phyloP scores from a whole-genome alignment of 2,113 vertebrate genomes.

The Anser cygnoides region DNA sequence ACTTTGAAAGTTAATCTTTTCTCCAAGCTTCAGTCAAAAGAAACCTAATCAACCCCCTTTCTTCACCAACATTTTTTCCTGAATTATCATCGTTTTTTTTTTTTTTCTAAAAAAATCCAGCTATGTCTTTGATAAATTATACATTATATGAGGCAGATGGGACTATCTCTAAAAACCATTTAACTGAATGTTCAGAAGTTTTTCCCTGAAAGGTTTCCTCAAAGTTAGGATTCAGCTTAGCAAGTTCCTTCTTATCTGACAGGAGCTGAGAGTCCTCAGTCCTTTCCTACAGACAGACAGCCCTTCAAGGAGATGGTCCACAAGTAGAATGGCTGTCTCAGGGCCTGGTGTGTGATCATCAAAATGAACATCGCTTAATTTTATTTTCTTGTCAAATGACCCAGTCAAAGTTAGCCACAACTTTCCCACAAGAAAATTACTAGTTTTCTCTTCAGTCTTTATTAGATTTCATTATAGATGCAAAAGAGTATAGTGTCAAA shows the following conservation, averaged over 20 bases:
- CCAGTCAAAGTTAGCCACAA: neutral
- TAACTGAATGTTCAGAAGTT: neutral
- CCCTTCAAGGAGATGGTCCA: neutral
- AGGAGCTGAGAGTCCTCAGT: neutral
- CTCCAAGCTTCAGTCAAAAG: neutral
- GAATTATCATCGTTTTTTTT: rapidly evolving
- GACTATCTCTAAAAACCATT: neutral
- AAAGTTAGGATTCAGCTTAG: neutral
- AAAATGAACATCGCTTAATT: neutral
- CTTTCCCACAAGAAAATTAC: neutral
- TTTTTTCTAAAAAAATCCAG: neutral
- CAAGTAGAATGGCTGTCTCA: neutral
- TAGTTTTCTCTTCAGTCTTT: neutral
- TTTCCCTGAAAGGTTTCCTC: neutral
- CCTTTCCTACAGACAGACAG: neutral
- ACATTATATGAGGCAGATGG: neutral
- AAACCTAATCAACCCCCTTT: neutral
- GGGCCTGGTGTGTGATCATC: neutral
- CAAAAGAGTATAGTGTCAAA: neutral
- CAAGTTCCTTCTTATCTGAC: constrained; percentile 5
- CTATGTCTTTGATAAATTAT: neutral
- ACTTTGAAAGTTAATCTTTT: neutral
- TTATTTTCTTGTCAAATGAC: constrained; percentile 36
- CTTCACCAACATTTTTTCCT: neutral
- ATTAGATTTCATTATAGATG: neutral